phyloP scores from a whole-genome alignment of 2,888 invertebrate species.

The Leptopilina myrica region DNA sequence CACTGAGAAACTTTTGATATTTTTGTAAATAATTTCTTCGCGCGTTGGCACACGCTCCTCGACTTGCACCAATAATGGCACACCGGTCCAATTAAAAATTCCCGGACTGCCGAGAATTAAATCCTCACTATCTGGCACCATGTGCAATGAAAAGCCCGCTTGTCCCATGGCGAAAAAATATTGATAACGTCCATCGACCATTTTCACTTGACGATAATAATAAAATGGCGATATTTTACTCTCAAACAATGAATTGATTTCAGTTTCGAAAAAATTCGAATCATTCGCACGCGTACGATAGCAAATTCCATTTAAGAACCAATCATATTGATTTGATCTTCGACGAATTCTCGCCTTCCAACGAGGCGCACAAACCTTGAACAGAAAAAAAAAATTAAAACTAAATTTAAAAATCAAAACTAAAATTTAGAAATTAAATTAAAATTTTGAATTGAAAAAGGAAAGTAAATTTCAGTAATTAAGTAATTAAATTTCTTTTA shows the following conservation, averaged over 20 bases:
- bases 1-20: slow-evolving; percentile 3
- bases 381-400: slow-evolving; percentile 1
- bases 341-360: slow-evolving; percentile 65
- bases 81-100: slow-evolving; percentile 67
- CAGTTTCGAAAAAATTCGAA: slow-evolving; percentile 50
- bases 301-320: slow-evolving; percentile 68
- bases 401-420: background rate
- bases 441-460: background rate
- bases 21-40: slow-evolving; percentile 14
- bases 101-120: slow-evolving; percentile 73
- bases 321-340: slow-evolving; percentile 40
- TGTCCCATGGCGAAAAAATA: slow-evolving; percentile 63
- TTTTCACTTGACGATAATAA: slow-evolving; percentile 25
- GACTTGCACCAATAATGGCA: slow-evolving; percentile 51
- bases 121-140: slow-evolving; percentile 51
- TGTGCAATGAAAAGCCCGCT: slow-evolving; percentile 65
- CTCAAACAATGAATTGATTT: background rate
- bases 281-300: slow-evolving; percentile 57
- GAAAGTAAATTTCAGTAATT: no score
- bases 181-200: slow-evolving; percentile 41
- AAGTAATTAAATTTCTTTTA: no score
- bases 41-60: background rate
- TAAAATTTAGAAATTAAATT: background rate
- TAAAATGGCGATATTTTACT: slow-evolving; percentile 32
- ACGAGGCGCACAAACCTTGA: slow-evolving; percentile 75